These are phyloP conservation scores for Damaliscus lunatus DNA, from an alignment of 2,113 vertebrate genomes.

Conservation along the genomic window DNA sequence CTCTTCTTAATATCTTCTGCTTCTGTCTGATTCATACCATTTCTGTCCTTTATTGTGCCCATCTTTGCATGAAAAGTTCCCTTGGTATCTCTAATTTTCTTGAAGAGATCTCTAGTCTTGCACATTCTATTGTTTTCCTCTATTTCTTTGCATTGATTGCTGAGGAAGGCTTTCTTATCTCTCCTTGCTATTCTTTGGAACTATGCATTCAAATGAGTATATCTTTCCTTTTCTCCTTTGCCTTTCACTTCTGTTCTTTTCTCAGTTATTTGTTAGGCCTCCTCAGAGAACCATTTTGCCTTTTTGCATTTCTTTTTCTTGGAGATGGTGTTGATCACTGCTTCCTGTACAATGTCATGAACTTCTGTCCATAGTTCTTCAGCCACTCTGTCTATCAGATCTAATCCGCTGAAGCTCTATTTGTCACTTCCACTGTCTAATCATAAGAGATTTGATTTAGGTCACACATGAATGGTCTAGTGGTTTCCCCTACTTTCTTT, in stretches of 20 bases:
- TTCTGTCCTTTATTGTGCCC: not conserved
- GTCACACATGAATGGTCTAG: not conserved
- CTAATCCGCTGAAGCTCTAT: not conserved
- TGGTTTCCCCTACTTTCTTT: not conserved
- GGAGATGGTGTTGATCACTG: not conserved
- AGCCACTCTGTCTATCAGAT: not conserved
- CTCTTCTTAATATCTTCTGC: not conserved
- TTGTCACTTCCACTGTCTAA: not conserved
- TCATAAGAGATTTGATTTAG: not conserved
- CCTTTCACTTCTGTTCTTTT: not conserved
- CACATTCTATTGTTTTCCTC: not conserved
- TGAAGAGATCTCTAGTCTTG: not conserved
- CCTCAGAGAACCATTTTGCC: not conserved
- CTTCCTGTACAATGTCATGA: not conserved
- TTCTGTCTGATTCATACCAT: not conserved
- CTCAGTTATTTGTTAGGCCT: not conserved
- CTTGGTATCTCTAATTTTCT: not conserved
- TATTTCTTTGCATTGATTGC: not conserved
- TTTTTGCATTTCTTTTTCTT: not conserved
- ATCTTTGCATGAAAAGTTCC: not conserved
- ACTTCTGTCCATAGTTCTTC: not conserved
- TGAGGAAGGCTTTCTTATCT: not conserved
- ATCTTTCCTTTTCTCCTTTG: not conserved
- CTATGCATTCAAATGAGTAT: not conserved
- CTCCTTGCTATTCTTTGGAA: not conserved